phyloP scores from a whole-genome alignment of 1,140 invertebrate species.

The Manduca sexta region DNA sequence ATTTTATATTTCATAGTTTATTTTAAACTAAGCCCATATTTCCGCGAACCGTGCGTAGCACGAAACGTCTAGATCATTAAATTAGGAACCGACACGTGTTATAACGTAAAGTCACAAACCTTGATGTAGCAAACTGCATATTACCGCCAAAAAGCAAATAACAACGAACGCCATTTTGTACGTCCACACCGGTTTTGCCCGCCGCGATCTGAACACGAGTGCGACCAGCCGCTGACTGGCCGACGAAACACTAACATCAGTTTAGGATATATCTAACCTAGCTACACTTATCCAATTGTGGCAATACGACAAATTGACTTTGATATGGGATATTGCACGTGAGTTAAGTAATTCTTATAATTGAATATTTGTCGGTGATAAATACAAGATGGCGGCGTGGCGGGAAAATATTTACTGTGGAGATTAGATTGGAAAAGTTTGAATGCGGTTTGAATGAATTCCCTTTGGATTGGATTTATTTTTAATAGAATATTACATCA shows the following conservation, averaged over 20 bases:
- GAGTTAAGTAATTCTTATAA: neutral
- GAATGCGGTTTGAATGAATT: too few relatives aligned
- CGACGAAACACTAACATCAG: slow-evolving; percentile 20
- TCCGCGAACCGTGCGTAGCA: too few relatives aligned
- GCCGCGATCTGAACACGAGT: slow-evolving; percentile 29
- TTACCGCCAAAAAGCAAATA: slow-evolving; percentile 47
- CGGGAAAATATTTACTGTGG: too few relatives aligned
- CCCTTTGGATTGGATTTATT: too few relatives aligned
- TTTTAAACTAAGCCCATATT: too few relatives aligned
- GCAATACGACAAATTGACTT: slow-evolving; percentile 42
- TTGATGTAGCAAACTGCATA: slow-evolving; percentile 59
- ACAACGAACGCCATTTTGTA: slow-evolving; percentile 38
- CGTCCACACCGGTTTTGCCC: slow-evolving; percentile 32
- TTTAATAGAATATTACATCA: too few relatives aligned
- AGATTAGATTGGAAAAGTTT: too few relatives aligned
- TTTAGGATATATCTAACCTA: neutral
- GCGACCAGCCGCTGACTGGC: slow-evolving; percentile 28
- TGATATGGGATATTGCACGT: slow-evolving; percentile 14
- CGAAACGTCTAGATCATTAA: too few relatives aligned
- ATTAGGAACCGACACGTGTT: too few relatives aligned
- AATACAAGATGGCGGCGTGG: neutral
- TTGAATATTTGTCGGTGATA: neutral
- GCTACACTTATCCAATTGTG: slow-evolving; percentile 50
- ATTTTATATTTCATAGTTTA: too few relatives aligned
- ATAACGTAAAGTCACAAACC: slow-evolving; percentile 37